Conservation (phyloP, 2,113 vertebrate species). For the Nestor notabilis region DNA sequence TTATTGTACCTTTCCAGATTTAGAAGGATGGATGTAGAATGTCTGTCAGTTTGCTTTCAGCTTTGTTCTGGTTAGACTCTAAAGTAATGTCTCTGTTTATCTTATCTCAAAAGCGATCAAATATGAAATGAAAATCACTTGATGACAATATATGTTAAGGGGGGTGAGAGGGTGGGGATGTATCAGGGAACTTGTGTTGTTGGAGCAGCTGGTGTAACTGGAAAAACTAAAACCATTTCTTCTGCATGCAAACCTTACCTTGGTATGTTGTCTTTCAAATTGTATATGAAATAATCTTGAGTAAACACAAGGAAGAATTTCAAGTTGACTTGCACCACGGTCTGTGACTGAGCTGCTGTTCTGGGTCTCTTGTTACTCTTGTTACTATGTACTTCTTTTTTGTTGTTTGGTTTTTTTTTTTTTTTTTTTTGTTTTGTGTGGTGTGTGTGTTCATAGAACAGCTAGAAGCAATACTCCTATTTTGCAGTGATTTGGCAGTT, state of each 20-base stretch:
- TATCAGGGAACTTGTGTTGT: conserved; percentile 6
- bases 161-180: not conserved
- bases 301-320: conserved; percentile 41
- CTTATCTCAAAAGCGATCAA: not conserved
- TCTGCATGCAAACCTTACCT: conserved; percentile 19
- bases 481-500: not conserved
- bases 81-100: not conserved
- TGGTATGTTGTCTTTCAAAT: conserved; percentile 15
- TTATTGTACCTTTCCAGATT: not conserved
- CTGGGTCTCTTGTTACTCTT: not conserved
- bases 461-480: not conserved
- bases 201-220: conserved; percentile 48
- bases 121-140: not conserved
- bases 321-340: not conserved
- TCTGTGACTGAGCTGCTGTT: not conserved
- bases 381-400: not conserved
- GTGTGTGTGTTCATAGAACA: not conserved
- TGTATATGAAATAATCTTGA: not conserved
- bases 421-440: not conserved
- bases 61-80: not conserved
- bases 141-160: not conserved
- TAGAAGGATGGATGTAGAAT: not conserved
- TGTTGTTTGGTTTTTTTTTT: too few species aligned
- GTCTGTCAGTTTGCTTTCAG: not conserved
- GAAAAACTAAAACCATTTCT: conserved; percentile 39